A percentile compares a stretch with the other conserved stretches of the same genome.
Conservation (phyloP, 2,797 vertebrate species). For the Iguana delicatissima region DNA sequence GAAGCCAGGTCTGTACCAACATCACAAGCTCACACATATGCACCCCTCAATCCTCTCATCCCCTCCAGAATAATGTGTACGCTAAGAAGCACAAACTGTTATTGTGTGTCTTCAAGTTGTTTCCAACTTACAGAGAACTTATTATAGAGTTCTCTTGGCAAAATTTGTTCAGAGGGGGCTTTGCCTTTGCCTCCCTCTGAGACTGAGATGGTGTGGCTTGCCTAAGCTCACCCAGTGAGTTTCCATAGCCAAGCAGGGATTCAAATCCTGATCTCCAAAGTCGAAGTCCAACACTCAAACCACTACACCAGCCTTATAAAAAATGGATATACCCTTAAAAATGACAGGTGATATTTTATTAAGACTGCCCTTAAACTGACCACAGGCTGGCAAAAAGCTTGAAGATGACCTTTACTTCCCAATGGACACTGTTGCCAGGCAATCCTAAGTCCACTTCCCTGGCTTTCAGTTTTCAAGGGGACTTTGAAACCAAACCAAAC, state of each 20-base stretch:
- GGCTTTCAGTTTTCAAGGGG: not conserved
- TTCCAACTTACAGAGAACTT: too few species aligned
- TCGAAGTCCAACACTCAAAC: not conserved
- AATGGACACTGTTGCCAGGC: not conserved
- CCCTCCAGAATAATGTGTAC: not conserved
- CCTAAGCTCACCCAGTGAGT: too few species aligned
- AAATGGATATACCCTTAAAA: not conserved
- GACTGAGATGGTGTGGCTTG: too few species aligned
- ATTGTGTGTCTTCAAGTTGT: not conserved
- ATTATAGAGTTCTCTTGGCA: too few species aligned
- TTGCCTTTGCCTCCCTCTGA: too few species aligned
- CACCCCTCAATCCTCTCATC: too few species aligned
- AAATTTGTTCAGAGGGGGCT: too few species aligned
- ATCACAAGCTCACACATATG: not conserved
- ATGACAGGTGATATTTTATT: not conserved
- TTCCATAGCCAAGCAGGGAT: too few species aligned
- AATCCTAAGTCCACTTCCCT: too few species aligned
- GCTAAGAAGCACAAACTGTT: not conserved
- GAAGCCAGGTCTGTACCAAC: not conserved
- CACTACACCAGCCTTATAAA: not conserved
- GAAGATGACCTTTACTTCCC: not conserved
- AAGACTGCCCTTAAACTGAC: not conserved
- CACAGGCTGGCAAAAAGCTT: not conserved
- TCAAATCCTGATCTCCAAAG: too few species aligned
- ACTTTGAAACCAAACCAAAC: not conserved